These are phyloP conservation scores for Bombus pyrosoma DNA, from an alignment of 1,140 invertebrate species.

Conservation along the genomic window DNA sequence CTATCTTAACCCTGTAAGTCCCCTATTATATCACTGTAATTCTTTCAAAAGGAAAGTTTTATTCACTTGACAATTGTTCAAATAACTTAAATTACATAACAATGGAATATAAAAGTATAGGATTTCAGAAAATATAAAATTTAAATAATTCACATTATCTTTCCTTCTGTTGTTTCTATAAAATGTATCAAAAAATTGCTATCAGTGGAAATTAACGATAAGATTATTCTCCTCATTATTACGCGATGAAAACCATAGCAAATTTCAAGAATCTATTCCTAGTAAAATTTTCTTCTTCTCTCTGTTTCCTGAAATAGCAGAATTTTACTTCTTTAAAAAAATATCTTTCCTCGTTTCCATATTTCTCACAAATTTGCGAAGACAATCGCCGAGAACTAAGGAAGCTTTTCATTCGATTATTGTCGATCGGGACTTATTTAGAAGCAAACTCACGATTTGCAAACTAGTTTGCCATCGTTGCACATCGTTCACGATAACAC, in stretches of 20 bases:
- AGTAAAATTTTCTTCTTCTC: not conserved
- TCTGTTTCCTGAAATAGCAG: not conserved
- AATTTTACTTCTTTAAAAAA: not conserved
- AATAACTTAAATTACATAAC: not conserved
- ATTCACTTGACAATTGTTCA: not conserved
- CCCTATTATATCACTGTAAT: not conserved
- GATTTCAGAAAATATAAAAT: not conserved
- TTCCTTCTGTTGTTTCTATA: too few species aligned
- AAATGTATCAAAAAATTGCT: too few species aligned
- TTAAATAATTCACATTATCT: not conserved
- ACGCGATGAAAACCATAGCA: not conserved
- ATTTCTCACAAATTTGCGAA: not conserved
- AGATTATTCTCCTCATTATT: too few species aligned
- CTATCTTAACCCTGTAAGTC: not conserved
- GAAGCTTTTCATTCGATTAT: not conserved
- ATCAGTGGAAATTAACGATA: too few species aligned
- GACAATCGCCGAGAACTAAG: not conserved
- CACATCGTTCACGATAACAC: not conserved
- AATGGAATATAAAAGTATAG: not conserved
- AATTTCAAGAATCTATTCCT: not conserved
- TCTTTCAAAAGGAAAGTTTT: not conserved
- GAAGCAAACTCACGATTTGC: not conserved
- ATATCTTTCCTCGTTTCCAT: not conserved
- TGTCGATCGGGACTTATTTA: not conserved
- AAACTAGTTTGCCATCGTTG: not conserved